Conservation (phyloP, 2,113 vertebrate species). For the Anseranas semipalmata region DNA sequence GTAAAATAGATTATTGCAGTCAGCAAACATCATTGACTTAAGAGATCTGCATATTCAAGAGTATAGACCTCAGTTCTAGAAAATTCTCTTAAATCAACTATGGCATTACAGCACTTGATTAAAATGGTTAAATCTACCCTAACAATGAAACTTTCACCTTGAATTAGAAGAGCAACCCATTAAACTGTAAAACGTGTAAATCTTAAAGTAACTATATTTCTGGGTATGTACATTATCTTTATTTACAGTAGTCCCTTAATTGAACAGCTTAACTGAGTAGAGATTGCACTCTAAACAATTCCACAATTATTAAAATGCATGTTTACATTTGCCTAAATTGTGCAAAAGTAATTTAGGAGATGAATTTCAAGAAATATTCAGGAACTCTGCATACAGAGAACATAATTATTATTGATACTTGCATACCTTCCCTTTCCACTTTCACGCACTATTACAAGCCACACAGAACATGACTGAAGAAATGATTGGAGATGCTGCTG, state of each 20-base stretch:
- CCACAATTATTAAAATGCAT: conserved; percentile 69
- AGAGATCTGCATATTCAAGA: neutral
- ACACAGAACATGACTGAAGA: conserved; percentile 50
- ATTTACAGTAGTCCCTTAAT: conserved; percentile 68
- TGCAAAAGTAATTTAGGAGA: conserved; percentile 76
- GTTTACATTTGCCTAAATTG: conserved; percentile 68
- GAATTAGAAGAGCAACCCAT: conserved; percentile 5
- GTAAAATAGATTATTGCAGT: neutral
- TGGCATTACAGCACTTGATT: neutral
- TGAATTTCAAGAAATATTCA: conserved; percentile 71
- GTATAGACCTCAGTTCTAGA: neutral
- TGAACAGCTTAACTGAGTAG: conserved; percentile 46
- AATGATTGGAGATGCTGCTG: conserved; percentile 63
- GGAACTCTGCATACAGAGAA: conserved; percentile 71
- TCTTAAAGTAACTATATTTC: conserved; percentile 40
- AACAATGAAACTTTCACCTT: conserved; percentile 31
- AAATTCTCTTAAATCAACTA: neutral
- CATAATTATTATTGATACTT: conserved; percentile 77
- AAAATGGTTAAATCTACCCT: neutral
- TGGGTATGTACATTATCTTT: conserved; percentile 56
- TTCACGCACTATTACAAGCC: conserved; percentile 60
- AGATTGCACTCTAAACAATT: conserved; percentile 61
- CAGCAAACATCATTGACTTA: neutral
- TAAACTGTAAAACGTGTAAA: conserved; percentile 65
- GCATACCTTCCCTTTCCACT: conserved; percentile 63